Evolutionary conservation across 2,888 invertebrate species (phyloP), one percentile per base, ranked within the genome.

Genomic region (Patella depressa): DNA sequence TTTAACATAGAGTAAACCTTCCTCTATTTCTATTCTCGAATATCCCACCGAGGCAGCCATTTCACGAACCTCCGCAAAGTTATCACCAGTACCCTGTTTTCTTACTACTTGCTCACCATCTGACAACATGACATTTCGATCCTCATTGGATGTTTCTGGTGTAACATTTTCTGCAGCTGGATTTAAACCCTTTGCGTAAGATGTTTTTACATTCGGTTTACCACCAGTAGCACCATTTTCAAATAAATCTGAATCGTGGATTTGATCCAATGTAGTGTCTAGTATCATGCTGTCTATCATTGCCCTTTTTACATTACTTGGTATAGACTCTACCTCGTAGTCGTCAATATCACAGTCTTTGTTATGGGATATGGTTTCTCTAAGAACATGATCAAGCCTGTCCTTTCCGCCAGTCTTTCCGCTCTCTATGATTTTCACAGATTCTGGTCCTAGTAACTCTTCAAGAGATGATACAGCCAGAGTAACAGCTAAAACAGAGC

Each of bases 391-490:
- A 19, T 82, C 78, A 19, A 87, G 78, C 78, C 83, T 74, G 12
- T 34, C 19, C 7, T 72, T 53, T 15, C 65, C 17, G 9, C 83
- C 72, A 11, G 54, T 19, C 7, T 72, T 53, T 15, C 65, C 17
- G 15, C 9, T n/a, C 75, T 78, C 80, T 69, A 71, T 78, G 14
- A 78, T 78, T 12, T 77, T 54, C 34, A 76, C 53, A 53, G 79
- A 65, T 65, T 65, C 24, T 11, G 82, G 77, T 29, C 82, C 83
- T 15, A 85, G 83, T 19, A 87, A 71, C 71, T 86, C 87, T 74
- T 89, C 89, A 55, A 89, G 78, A 24, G 85, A 80, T 9, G 89
- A 89, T 76, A 87, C 79, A n/a, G 89, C 89, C 24, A 89, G 76
- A 14, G 87, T 87, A 12, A 89, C 88, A 5, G 86, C 85, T 14